Conservation (phyloP, 2,797 vertebrate genomes). For the Gymnocypris eckloni region DNA sequence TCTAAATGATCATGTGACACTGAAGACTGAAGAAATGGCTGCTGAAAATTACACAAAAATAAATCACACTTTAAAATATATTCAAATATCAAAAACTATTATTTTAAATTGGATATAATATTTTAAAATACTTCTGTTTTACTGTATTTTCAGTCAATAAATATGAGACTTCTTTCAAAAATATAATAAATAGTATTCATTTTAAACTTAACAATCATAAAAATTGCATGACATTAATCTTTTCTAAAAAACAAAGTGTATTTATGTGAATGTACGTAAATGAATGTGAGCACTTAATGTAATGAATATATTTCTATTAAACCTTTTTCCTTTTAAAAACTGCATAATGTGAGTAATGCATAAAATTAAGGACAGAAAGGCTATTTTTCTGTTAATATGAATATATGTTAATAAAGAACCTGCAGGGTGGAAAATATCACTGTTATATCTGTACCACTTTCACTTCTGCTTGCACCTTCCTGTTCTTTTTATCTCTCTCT, state of each 20-base stretch:
- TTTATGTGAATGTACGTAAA: background rate
- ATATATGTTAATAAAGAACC: background rate
- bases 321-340: background rate
- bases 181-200: background rate
- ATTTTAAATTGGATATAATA: background rate
- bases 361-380: background rate
- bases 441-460: background rate
- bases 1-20: background rate
- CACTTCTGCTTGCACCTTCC: background rate
- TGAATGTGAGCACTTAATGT: background rate
- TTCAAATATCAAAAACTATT: background rate
- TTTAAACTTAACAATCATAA: background rate
- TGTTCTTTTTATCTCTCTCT: background rate
- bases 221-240: background rate
- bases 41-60: background rate
- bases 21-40: background rate
- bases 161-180: background rate
- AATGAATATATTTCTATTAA: background rate
- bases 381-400: background rate
- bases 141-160: background rate
- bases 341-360: background rate
- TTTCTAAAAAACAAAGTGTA: background rate
- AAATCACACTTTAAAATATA: background rate
- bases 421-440: background rate
- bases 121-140: background rate